These are phyloP conservation scores for Ricordea florida DNA, from an alignment of 92 coral and sea anemone genomes.

Conservation along the genomic window DNA sequence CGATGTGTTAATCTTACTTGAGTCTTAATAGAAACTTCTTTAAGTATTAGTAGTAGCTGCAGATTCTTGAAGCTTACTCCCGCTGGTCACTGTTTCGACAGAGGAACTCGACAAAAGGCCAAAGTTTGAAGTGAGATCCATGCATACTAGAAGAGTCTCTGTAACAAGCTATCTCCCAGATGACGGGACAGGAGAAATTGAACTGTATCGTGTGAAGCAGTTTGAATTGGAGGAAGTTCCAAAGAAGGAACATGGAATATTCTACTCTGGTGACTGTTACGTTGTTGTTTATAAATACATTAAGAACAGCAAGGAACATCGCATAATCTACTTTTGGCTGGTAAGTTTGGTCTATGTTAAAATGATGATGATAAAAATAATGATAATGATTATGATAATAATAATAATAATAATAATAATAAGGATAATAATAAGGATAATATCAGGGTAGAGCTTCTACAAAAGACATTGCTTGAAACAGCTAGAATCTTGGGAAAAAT, in stretches of 20 bases:
- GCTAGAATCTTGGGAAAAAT: too few relatives aligned
- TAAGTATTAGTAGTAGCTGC: too few relatives aligned
- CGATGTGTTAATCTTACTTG: too few relatives aligned
- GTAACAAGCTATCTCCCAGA: conserved; percentile 45
- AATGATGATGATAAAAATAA: too few relatives aligned
- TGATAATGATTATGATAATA: too few relatives aligned
- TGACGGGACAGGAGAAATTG: conserved; percentile 53
- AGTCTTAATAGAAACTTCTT: too few relatives aligned
- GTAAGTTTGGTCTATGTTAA: conserved; percentile 35
- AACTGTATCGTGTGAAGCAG: conserved; percentile 48
- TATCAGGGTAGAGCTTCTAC: too few relatives aligned
- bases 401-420: too few relatives aligned
- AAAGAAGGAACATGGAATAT: conserved; percentile 29
- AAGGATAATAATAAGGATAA: too few relatives aligned
- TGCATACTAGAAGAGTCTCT: conserved; percentile 24
- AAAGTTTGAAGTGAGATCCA: conserved; percentile 62
- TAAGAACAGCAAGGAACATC: conserved; percentile 25
- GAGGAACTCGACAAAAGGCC: conserved; percentile 27
- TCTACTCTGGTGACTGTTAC: conserved; percentile 87
- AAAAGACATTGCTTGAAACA: too few relatives aligned
- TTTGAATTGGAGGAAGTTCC: conserved; percentile 47
- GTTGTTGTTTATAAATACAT: conserved; percentile 69
- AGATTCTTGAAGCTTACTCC: too few relatives aligned
- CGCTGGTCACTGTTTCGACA: background rate
- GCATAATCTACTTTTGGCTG: conserved; percentile 87